Evolutionary conservation across 2,888 invertebrate genomes (phyloP), one percentile per base, ranked within the genome.

Genomic region (Tolmerus cingulatus): DNA sequence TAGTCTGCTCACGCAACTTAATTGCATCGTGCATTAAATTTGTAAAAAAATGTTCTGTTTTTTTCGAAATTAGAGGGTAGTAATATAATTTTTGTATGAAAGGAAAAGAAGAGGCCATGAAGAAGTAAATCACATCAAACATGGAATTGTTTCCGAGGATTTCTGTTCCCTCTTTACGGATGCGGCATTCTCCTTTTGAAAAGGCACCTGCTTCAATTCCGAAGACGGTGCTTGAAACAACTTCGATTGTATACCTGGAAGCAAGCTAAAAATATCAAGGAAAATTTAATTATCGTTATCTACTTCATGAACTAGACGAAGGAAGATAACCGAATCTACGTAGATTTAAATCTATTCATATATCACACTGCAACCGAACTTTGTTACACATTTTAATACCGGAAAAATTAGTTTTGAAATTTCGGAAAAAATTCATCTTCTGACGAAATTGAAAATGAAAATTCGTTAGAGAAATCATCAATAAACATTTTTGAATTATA

Each of bases 21-120:
- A 92, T 86, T 0, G 92, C 91, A 23, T 87, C 89, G 14, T 89
- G 87, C 91, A 91, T 90, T 0, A 92, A 87, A 2, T 89, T 87
- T 0, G 89, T 76, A 37, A 92, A 92, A 82, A 91, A 92, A 0
- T 55, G 9, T 37, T 91, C 97, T 90, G 98, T 97, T 0, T 94
- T 94, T 0, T 91, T 93, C 0, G 90, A 89, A 0, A 92, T 79
- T 57, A 91, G 90, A 5, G 90, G 90, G 0, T 89, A 30, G n/a
- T 90, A 91, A n/a, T 89, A 88, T 1, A 91, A 14, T 0, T 88
- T 81, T 0, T 82, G 87, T 0, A 93, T 19, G 14, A 79, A 51
- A 4, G 79, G 79, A 79, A 79, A 79, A 16, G 79, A 30, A 9
- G 79, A 27, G 5, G 16, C 23, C 16, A 79, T 23, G 66, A 66